Conservation (phyloP, 2,797 vertebrate genomes). For the Ctenopoma kingsleyae region DNA sequence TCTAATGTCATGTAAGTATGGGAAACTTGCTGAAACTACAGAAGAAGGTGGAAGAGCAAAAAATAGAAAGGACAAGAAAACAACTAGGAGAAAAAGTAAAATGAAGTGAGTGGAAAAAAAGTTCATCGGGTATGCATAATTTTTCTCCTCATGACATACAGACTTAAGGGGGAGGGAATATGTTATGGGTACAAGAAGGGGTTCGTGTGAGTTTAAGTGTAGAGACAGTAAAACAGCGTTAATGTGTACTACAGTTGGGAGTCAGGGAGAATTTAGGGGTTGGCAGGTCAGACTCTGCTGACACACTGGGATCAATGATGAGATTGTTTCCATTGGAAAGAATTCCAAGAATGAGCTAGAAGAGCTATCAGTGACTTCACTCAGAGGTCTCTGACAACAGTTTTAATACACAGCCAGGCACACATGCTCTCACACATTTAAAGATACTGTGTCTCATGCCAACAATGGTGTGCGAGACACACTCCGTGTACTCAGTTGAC, state of each 20-base stretch:
- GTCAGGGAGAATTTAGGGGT: slow-evolving; percentile 69
- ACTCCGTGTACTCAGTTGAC: slow-evolving; percentile 32
- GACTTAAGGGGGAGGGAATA: slow-evolving; percentile 21
- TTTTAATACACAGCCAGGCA: slow-evolving; percentile 74
- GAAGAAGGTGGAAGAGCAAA: slow-evolving; percentile 49
- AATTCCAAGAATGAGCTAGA: slow-evolving; percentile 87
- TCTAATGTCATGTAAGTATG: slow-evolving; percentile 69
- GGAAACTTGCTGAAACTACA: slow-evolving; percentile 78
- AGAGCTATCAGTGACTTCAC: slow-evolving; percentile 87
- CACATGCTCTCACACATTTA: slow-evolving; percentile 59
- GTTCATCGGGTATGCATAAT: slow-evolving; percentile 41
- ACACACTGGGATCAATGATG: slow-evolving; percentile 85
- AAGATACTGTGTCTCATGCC: slow-evolving; percentile 56
- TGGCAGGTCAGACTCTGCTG: slow-evolving; percentile 81
- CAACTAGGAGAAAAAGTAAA: slow-evolving; percentile 39
- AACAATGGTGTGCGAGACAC: slow-evolving; percentile 59
- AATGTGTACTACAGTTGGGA: slow-evolving; percentile 70
- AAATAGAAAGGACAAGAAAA: slow-evolving; percentile 67
- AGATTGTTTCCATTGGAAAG: slow-evolving; percentile 90
- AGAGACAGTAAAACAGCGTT: slow-evolving; percentile 61
- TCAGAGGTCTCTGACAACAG: slow-evolving; percentile 75
- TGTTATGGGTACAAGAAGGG: slow-evolving; percentile 44
- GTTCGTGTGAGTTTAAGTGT: slow-evolving; percentile 56
- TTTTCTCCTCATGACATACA: slow-evolving; percentile 48
- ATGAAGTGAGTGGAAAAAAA: slow-evolving; percentile 49